Evolutionary conservation across 2,797 vertebrate genomes (phyloP).

Genomic region (Tachyglossus aculeatus): DNA sequence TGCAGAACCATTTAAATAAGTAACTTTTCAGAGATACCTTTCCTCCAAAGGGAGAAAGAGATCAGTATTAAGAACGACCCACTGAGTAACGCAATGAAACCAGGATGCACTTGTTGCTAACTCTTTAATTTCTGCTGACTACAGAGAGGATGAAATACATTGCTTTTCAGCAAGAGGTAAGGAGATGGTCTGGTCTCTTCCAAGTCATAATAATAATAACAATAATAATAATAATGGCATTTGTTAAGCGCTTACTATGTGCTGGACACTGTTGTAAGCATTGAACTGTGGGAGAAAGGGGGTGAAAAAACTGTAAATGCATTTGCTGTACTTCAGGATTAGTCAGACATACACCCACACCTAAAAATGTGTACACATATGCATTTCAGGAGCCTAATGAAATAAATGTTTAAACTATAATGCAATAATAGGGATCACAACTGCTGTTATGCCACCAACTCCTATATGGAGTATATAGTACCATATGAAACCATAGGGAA

Average conservation of each 20-base stretch:
- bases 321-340: constrained; percentile 61
- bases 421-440: constrained; percentile 62
- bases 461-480: too few relatives aligned
- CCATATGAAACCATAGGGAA: constrained; percentile 57
- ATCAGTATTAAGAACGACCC: constrained; percentile 24
- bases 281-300: too few relatives aligned
- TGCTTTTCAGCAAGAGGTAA: constrained; percentile 45
- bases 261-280: too few relatives aligned
- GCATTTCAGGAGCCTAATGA: constrained; percentile 63
- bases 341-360: constrained; percentile 12
- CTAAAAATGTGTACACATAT: constrained; percentile 47
- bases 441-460: constrained; percentile 60
- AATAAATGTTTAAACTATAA: constrained; percentile 59
- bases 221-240: too few relatives aligned
- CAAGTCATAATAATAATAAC: too few relatives aligned
- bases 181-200: too few relatives aligned
- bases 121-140: constrained; percentile 49
- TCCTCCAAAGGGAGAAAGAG: constrained; percentile 33
- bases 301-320: too few relatives aligned
- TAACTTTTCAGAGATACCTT: constrained; percentile 28
- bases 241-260: too few relatives aligned
- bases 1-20: constrained; percentile 40
- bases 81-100: constrained; percentile 55
- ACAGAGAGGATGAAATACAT: constrained; percentile 35
- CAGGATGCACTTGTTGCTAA: constrained; percentile 47